These are phyloP conservation scores for Solenopsis invicta DNA, from an alignment of 1,140 invertebrate species.

Conservation along the genomic window DNA sequence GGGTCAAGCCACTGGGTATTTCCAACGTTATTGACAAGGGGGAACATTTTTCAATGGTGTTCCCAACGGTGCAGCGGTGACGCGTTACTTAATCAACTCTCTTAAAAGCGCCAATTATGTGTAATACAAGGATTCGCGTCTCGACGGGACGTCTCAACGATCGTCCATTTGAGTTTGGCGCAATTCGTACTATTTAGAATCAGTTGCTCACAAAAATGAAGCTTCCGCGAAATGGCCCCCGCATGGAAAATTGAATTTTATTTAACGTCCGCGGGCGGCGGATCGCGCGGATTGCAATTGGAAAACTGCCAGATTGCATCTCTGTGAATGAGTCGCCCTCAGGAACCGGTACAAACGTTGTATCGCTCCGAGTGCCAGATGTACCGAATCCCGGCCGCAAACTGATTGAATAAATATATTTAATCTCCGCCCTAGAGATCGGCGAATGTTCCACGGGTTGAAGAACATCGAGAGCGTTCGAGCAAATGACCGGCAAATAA, in stretches of 20 bases:
- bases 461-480: not conserved
- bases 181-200: slow-evolving; percentile 26
- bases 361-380: slow-evolving; percentile 60
- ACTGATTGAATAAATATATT: slow-evolving; percentile 72
- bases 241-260: slow-evolving; percentile 66
- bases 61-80: not conserved
- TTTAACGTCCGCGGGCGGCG: slow-evolving; percentile 60
- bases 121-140: not conserved
- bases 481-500: slow-evolving; percentile 24
- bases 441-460: slow-evolving; percentile 6
- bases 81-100: not conserved
- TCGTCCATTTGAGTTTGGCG: not conserved
- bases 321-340: slow-evolving; percentile 57
- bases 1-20: slow-evolving; percentile 8
- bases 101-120: not conserved
- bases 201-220: slow-evolving; percentile 39
- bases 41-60: not conserved
- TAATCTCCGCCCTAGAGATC: slow-evolving; percentile 34
- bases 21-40: slow-evolving; percentile 24
- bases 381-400: slow-evolving; percentile 26
- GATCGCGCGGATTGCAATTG: slow-evolving; percentile 72
- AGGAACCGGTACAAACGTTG: slow-evolving; percentile 69
- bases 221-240: slow-evolving; percentile 24
- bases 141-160: not conserved
- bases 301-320: slow-evolving; percentile 72